Evolutionary conservation across 2,113 vertebrate species (phyloP), one percentile per base, ranked within the genome.

Genomic region (Mustela lutreola): DNA sequence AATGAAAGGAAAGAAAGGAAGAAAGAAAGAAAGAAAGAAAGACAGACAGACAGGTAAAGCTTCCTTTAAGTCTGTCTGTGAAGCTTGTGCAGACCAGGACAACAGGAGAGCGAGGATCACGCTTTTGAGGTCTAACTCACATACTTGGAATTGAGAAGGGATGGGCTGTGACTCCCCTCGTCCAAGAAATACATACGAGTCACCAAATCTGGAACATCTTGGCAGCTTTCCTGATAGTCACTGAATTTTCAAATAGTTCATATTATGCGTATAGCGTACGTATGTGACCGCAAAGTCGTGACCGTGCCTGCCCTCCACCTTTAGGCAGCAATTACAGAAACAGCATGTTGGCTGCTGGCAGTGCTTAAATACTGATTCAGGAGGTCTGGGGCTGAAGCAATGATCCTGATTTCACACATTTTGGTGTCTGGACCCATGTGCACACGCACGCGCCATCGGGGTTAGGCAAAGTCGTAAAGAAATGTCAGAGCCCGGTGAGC

Each of bases 231-330:
- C 70, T 19, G 58, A 31, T 8, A 86, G 60, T 9, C 8, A 15
- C 8, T 48, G 33, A 26, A 0, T 83, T 88, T 73, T 36, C 4
- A 79, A 26, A 12, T 28, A 18, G 58, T 48, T 60, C 33, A 11
- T 12, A 5, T n/a, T 11, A 33, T 21, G 19, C 11, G 3, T 67
- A 5, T 0, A 3, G 24, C 48, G 21, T 2, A 33, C 12, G 7
- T 4, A 15, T 0, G 11, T 22, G 56, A 80, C 88, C 19, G 11
- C 36, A 85, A 9, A 11, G 26, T 16, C 9, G 4, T 22, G 1
- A 0, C 1, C 10, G 5, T 3, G 7, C 10, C 33, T 7, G 4
- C 4, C 4, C 19, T 4, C 1, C 18, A 0, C 9, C 12, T 4
- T 33, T 11, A 0, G 4, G 8, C 0, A 7, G 12, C 26, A 45